Evolutionary conservation across 1,140 invertebrate genomes (phyloP).

Genomic region (Maconellicoccus hirsutus): DNA sequence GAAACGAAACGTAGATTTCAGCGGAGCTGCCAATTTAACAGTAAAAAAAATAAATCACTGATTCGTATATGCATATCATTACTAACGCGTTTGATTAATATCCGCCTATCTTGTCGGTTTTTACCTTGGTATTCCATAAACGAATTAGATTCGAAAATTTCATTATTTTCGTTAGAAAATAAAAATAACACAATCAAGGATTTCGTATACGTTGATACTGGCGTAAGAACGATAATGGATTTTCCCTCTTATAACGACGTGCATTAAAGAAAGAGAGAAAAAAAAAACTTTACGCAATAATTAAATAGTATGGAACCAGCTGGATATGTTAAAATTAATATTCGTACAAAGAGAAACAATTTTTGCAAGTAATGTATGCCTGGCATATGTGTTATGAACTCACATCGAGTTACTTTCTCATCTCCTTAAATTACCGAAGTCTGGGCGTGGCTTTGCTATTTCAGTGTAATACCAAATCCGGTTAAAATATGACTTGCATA

Average conservation of each 20-base stretch:
- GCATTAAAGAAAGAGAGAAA: background rate
- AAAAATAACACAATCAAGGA: conserved; percentile 4
- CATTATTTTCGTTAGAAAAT: background rate
- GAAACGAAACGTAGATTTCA: no score
- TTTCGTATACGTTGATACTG: background rate
- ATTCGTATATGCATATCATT: background rate
- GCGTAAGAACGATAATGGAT: background rate
- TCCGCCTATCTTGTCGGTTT: background rate
- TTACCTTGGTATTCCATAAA: background rate
- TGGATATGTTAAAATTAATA: conserved; percentile 11
- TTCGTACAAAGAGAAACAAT: conserved; percentile 21
- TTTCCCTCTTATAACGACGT: no score
- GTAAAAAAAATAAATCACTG: conserved; percentile 1
- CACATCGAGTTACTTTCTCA: conserved; percentile 21
- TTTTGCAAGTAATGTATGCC: conserved; percentile 17
- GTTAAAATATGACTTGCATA: conserved; percentile 20
- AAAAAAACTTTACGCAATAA: conserved; percentile 8
- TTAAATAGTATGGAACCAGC: background rate
- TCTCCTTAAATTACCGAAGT: conserved; percentile 20
- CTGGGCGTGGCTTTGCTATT: conserved; percentile 15
- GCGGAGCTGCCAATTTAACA: no score
- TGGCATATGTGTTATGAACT: background rate
- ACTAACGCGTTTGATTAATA: background rate
- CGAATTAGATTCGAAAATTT: background rate
- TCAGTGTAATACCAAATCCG: conserved; percentile 18